Evolutionary conservation across 2,113 vertebrate genomes (phyloP).

Genomic region (Centrocercus urophasianus): DNA sequence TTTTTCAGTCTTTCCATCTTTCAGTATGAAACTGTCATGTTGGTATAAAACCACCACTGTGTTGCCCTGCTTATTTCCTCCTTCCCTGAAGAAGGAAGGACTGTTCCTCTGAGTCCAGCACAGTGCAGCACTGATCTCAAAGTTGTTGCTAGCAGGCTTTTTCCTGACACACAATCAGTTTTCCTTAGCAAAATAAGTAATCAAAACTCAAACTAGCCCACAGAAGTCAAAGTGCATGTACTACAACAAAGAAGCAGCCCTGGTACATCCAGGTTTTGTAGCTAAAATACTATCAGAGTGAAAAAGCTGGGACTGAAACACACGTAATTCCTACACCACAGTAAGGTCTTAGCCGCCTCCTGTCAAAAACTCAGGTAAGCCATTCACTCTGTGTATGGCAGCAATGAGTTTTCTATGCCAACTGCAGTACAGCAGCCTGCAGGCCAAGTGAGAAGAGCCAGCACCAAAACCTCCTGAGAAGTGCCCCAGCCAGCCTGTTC

Average conservation of each 20-base stretch:
- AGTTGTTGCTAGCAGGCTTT: not conserved
- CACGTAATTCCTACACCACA: too few species aligned
- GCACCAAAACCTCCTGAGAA: not conserved
- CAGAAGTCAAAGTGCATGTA: not conserved
- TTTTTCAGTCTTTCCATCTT: not conserved
- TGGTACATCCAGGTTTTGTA: not conserved
- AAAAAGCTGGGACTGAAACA: not conserved
- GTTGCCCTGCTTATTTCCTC: not conserved
- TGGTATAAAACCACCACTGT: not conserved
- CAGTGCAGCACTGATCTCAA: not conserved
- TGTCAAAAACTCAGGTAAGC: not conserved
- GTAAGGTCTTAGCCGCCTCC: not conserved
- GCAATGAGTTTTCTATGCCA: not conserved
- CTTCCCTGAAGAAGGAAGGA: not conserved
- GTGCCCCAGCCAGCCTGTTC: not conserved
- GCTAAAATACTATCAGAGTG: not conserved
- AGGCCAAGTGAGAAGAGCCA: not conserved
- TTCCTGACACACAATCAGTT: not conserved
- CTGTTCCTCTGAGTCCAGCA: not conserved
- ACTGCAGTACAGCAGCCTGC: accelerated
- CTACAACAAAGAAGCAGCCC: not conserved
- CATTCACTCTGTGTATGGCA: not conserved
- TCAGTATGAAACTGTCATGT: not conserved
- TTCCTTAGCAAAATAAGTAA: not conserved
- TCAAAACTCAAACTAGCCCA: not conserved